phyloP scores from a whole-genome alignment of 2,888 invertebrate genomes.

The Ischnus inquisitorius region DNA sequence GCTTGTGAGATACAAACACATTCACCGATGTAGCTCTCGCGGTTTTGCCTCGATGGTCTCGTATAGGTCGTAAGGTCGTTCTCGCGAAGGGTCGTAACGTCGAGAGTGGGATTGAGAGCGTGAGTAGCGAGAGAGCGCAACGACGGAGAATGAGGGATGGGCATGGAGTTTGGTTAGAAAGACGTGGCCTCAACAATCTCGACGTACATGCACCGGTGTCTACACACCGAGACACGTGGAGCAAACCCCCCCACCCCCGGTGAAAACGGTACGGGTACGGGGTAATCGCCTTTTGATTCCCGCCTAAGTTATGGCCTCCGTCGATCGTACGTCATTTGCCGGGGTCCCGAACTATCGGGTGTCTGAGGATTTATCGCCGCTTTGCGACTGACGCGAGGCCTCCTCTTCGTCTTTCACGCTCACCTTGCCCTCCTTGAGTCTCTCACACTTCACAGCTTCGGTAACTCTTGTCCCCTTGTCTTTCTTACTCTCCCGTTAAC shows the following conservation, averaged over 20 bases:
- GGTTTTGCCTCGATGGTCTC: not conserved
- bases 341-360: constrained; percentile 74
- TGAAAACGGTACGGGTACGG: constrained; percentile 56
- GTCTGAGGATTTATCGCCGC: constrained; percentile 64
- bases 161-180: constrained; percentile 49
- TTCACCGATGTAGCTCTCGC: constrained; percentile 11
- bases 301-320: constrained; percentile 76
- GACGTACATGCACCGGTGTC: not conserved
- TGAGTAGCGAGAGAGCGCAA: constrained; percentile 64
- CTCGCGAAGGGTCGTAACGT: constrained; percentile 64
- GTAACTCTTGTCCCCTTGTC: not conserved
- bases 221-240: constrained; percentile 15
- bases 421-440: constrained; percentile 42
- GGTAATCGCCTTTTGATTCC: constrained; percentile 78
- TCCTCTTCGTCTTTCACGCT: constrained; percentile 66
- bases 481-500: not conserved
- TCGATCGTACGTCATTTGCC: constrained; percentile 77
- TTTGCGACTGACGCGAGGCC: constrained; percentile 60
- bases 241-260: constrained; percentile 41
- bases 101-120: constrained; percentile 67
- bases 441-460: not conserved
- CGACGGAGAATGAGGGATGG: constrained; percentile 60
- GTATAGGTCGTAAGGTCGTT: constrained; percentile 72
- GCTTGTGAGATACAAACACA: constrained; percentile 23
- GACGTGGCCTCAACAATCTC: constrained; percentile 51